Evolutionary conservation across 2,113 vertebrate genomes (phyloP).

Genomic region (Struthio camelus): DNA sequence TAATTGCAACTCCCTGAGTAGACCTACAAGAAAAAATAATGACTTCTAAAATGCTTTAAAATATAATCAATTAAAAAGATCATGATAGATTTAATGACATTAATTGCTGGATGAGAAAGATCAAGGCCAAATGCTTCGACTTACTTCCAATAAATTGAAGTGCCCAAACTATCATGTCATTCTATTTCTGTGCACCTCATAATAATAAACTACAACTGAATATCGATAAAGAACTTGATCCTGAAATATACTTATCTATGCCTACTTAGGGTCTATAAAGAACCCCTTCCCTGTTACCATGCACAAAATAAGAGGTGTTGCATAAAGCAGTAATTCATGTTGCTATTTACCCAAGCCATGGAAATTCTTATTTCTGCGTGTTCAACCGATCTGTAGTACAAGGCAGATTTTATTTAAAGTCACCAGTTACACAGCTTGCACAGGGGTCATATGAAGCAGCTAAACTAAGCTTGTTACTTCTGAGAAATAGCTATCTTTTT

Average conservation of each 20-base stretch:
- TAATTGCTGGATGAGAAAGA: constrained; percentile 4
- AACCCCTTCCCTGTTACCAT: neutral
- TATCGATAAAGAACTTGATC: neutral
- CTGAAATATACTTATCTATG: neutral
- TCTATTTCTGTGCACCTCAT: neutral
- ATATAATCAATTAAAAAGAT: neutral
- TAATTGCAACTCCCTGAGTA: neutral
- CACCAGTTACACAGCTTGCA: neutral
- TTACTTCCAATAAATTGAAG: neutral
- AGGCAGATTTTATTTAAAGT: neutral
- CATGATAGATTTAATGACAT: neutral
- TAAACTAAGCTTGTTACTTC: neutral
- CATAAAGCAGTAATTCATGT: neutral
- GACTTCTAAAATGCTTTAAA: neutral
- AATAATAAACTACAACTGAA: neutral
- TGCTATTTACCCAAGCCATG: neutral
- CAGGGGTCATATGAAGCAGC: neutral
- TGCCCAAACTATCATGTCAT: neutral
- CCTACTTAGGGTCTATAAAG: neutral
- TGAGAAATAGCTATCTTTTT: neutral
- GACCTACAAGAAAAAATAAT: neutral
- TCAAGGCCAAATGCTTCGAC: neutral
- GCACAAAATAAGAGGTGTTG: neutral
- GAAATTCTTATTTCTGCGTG: neutral
- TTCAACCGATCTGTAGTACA: neutral